A percentile compares a stretch with the other conserved stretches of the same genome.
phyloP scores from a whole-genome alignment of 2,113 vertebrate species.

The Seriola aureovittata region DNA sequence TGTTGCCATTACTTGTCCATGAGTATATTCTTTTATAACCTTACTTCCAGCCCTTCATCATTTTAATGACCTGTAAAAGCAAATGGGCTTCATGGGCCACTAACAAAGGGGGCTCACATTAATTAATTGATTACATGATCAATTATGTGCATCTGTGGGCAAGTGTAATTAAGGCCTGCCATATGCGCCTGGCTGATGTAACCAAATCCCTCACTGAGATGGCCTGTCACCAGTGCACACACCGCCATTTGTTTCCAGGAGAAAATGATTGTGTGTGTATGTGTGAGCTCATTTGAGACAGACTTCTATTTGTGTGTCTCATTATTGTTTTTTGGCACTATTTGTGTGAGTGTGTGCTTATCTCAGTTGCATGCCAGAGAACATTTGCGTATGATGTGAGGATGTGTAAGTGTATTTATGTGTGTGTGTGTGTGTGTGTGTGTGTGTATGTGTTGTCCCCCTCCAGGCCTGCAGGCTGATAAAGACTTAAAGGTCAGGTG shows the following conservation, averaged over 20 bases:
- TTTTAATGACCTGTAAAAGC: slow-evolving; percentile 78
- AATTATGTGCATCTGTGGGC: slow-evolving; percentile 71
- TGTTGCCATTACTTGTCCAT: slow-evolving; percentile 55
- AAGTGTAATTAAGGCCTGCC: slow-evolving; percentile 75
- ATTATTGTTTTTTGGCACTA: slow-evolving; percentile 37
- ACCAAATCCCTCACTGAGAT: slow-evolving; percentile 64
- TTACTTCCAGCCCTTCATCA: slow-evolving; percentile 67
- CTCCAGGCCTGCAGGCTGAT: slow-evolving; percentile 54
- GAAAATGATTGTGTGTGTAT: slow-evolving; percentile 29
- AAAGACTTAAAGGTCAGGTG: slow-evolving; percentile 78
- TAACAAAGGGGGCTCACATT: slow-evolving; percentile 57
- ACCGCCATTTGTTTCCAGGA: slow-evolving; percentile 52
- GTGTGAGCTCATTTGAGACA: slow-evolving; percentile 17
- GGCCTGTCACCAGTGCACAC: slow-evolving; percentile 48
- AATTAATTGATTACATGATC: slow-evolving; percentile 83
- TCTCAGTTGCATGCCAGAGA: slow-evolving; percentile 29
- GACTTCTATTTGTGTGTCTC: slow-evolving; percentile 31
- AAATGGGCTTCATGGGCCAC: slow-evolving; percentile 76
- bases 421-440: background rate
- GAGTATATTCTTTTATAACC: slow-evolving; percentile 62
- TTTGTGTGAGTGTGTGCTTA: slow-evolving; percentile 27
- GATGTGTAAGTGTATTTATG: slow-evolving; percentile 6
- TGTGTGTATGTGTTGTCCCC: slow-evolving; percentile 31
- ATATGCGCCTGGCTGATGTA: slow-evolving; percentile 67
- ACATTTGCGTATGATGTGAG: slow-evolving; percentile 27